Percentiles rank a stretch among this genome's conserved stretches.
These are phyloP conservation scores for Mycteria americana DNA, from an alignment of 2,797 vertebrate species.

Conservation along the genomic window DNA sequence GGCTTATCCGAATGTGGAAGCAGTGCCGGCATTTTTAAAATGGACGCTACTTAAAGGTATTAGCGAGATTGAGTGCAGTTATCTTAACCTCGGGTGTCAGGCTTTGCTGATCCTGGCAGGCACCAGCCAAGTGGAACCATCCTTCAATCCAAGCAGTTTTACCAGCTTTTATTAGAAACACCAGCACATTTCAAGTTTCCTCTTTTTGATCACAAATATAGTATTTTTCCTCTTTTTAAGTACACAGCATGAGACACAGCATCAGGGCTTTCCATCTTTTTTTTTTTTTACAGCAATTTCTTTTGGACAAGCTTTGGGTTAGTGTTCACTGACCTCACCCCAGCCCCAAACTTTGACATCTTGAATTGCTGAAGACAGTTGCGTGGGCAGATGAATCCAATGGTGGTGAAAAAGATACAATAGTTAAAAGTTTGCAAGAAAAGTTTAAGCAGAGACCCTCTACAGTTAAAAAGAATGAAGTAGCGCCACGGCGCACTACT, in stretches of 20 bases:
- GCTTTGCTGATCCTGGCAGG: slow-evolving; percentile 2
- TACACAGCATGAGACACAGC: slow-evolving; percentile 73
- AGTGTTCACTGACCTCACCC: slow-evolving; percentile 47
- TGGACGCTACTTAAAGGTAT: not conserved
- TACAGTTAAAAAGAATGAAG: not conserved
- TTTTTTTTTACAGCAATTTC: slow-evolving; percentile 45
- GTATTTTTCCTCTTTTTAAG: slow-evolving; percentile 69
- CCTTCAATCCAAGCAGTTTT: slow-evolving; percentile 73
- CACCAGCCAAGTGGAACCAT: slow-evolving; percentile 70
- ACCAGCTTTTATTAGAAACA: slow-evolving; percentile 80
- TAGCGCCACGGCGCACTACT: not conserved
- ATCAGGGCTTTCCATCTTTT: slow-evolving; percentile 56
- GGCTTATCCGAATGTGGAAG: not conserved
- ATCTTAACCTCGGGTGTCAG: not conserved
- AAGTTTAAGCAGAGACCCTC: slow-evolving; percentile 33
- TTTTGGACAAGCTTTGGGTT: slow-evolving; percentile 51
- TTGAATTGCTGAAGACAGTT: slow-evolving; percentile 44
- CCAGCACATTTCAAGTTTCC: slow-evolving; percentile 77
- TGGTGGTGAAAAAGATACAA: slow-evolving; percentile 18
- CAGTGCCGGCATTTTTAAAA: not conserved
- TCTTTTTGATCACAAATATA: slow-evolving; percentile 78
- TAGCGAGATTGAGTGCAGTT: not conserved
- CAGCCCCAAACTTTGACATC: slow-evolving; percentile 43
- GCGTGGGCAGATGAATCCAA: slow-evolving; percentile 32
- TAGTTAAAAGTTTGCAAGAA: not conserved